Evolutionary conservation across 1,140 invertebrate genomes (phyloP).

Genomic region (Thaumatotibia leucotreta): DNA sequence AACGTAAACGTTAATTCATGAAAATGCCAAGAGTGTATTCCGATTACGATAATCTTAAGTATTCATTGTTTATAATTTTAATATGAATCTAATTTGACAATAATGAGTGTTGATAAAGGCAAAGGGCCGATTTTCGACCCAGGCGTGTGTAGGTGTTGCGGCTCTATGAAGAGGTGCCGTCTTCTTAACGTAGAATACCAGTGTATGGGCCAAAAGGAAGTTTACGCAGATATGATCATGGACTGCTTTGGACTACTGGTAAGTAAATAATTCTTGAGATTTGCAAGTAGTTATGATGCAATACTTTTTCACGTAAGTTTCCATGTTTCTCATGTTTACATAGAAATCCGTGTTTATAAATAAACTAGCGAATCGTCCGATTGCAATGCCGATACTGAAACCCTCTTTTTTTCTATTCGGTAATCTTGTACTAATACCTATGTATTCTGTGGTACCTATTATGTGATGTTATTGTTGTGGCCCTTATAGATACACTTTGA

Average conservation of each 20-base stretch:
- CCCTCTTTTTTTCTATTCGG: too few relatives aligned
- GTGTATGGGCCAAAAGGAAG: constrained; percentile 20
- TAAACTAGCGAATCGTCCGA: too few relatives aligned
- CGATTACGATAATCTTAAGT: background rate
- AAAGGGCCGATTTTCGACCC: constrained; percentile 52
- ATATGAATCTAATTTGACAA: background rate
- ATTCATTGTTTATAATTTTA: background rate
- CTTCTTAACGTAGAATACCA: constrained; percentile 42
- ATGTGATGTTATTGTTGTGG: too few relatives aligned
- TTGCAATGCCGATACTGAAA: too few relatives aligned
- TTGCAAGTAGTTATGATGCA: background rate
- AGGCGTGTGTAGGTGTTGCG: constrained; percentile 60
- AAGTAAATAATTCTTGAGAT: constrained; percentile 15
- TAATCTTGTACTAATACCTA: too few relatives aligned
- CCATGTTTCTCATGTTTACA: too few relatives aligned
- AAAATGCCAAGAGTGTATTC: background rate
- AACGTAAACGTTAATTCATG: background rate
- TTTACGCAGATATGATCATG: constrained; percentile 27
- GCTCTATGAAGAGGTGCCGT: constrained; percentile 53
- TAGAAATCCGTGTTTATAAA: too few relatives aligned
- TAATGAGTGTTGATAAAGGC: constrained; percentile 37
- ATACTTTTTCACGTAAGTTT: too few relatives aligned
- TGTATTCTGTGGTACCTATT: too few relatives aligned
- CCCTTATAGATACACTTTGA: too few relatives aligned
- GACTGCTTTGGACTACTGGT: constrained; percentile 27